These are phyloP conservation scores for Strix uralensis DNA, from an alignment of 2,113 vertebrate genomes.

Conservation along the genomic window DNA sequence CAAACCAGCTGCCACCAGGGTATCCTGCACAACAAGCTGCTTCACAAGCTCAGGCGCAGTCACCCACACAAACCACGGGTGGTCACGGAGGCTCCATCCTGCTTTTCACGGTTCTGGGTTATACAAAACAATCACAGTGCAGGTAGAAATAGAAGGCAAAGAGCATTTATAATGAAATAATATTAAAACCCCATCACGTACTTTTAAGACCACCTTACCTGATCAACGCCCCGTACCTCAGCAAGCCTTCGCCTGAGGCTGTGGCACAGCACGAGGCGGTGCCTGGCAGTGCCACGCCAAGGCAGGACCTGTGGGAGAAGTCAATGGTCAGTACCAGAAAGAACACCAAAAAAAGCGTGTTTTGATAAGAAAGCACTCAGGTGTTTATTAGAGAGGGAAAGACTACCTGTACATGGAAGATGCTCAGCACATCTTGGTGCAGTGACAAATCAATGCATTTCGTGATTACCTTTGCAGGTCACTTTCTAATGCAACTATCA, in stretches of 20 bases:
- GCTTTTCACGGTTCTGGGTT: no score
- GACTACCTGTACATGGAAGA: not conserved
- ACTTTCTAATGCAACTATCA: constrained; percentile 27
- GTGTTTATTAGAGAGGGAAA: not conserved
- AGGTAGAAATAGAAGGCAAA: not conserved
- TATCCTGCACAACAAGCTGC: not conserved
- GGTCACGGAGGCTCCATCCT: not conserved
- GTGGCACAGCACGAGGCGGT: no score
- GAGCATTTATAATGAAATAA: not conserved
- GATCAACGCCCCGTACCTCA: not conserved
- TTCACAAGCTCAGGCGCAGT: not conserved
- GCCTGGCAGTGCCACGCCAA: not conserved
- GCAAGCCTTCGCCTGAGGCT: fast-evolving
- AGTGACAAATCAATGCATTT: not conserved
- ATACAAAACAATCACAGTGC: fast-evolving
- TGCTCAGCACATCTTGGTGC: not conserved
- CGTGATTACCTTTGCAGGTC: constrained; percentile 6
- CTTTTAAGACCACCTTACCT: not conserved
- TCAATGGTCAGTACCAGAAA: not conserved
- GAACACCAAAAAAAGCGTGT: no score
- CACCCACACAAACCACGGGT: not conserved
- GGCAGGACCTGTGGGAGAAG: not conserved
- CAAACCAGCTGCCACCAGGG: no score
- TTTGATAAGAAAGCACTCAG: not conserved
- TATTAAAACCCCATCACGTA: no score